These are phyloP conservation scores for Gymnoscelis rufifasciata DNA, from an alignment of 2,888 invertebrate genomes.

Conservation along the genomic window DNA sequence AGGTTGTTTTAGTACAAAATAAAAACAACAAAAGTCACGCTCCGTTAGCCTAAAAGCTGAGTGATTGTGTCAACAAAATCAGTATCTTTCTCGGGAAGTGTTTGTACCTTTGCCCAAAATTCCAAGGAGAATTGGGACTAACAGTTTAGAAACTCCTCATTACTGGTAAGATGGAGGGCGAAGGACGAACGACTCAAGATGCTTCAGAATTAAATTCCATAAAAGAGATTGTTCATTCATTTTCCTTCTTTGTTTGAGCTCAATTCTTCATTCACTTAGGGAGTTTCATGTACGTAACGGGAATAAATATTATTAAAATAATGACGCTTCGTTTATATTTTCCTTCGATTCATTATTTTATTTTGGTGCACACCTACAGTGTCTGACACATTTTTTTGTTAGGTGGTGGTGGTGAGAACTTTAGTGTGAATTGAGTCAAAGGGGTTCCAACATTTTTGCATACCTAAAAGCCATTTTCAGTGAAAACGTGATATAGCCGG, in stretches of 20 bases:
- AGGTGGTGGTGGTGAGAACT: too few species aligned
- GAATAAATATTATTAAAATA: neutral
- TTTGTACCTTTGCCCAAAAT: constrained; percentile 36
- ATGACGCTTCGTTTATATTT: too few species aligned
- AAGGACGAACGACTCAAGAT: constrained; percentile 37
- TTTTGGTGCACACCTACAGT: too few species aligned
- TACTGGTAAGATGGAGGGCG: constrained; percentile 39
- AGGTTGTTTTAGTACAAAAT: neutral
- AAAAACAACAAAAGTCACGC: constrained; percentile 3
- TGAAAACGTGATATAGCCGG: too few species aligned
- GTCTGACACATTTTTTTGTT: too few species aligned
- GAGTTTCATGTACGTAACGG: neutral
- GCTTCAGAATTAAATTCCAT: constrained; percentile 40
- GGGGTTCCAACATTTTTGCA: too few species aligned
- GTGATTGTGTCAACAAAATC: constrained; percentile 15
- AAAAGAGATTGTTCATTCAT: constrained; percentile 35
- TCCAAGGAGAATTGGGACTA: constrained; percentile 42
- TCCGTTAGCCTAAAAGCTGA: constrained; percentile 11
- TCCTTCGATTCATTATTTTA: too few species aligned
- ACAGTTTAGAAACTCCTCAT: constrained; percentile 43
- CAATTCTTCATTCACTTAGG: constrained; percentile 19
- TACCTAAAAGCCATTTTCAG: too few species aligned
- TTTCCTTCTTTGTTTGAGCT: constrained; percentile 23
- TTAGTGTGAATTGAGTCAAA: too few species aligned
- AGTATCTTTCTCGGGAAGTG: constrained; percentile 4